Base-by-base conservation (phyloP, 1,140 invertebrate species). In the Stegodyphus mimosarum region DNA sequence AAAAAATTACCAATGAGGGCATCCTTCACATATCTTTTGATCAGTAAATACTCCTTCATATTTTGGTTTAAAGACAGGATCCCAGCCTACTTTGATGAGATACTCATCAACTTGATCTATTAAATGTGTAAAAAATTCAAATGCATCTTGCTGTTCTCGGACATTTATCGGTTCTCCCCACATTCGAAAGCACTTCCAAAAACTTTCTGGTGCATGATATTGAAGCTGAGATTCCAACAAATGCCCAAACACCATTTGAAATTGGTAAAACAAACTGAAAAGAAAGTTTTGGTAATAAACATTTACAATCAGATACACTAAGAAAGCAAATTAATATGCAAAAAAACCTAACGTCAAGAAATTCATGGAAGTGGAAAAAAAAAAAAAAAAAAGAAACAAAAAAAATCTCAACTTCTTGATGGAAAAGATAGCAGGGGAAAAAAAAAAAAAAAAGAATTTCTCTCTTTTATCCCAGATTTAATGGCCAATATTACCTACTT, bases 11-110 rank as follows among this genome's bases (percentile, higher is more conserved):
- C 89, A 88, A 88, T 93, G 93, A n/a, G 93, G 93, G 90, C 93
- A 93, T 76, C 92, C 93, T 88, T 92, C 92, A 86, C 93, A 93
- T 70, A 93, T 93, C 89, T 93, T 93, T 88, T 93, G 93, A 89
- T 93, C 92, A 73, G 92, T 92, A 89, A 93, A 93, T 49, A 91
- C 90, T 11, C 93, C 93, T 86, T 92, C 92, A 74, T 93, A 90
- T 50, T 91, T 87, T n/a, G 84, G 83, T 48, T 90, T 88, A 81
- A 91, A 91, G 2, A 91, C 87, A 48, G 88, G 89, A 66, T 90
- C 89, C 55, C 87, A 74, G 18, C 72, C 74, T 5, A 76, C 85
- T n/a, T 88, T 88, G 52, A 79, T 88, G 48, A 93, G 88, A 33
- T 91, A 90, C 83, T 93, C 93, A 88, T 93, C 93, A 52, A 93